Base-by-base conservation (phyloP, 2,888 invertebrate species). In the Andrena trimmerana region DNA sequence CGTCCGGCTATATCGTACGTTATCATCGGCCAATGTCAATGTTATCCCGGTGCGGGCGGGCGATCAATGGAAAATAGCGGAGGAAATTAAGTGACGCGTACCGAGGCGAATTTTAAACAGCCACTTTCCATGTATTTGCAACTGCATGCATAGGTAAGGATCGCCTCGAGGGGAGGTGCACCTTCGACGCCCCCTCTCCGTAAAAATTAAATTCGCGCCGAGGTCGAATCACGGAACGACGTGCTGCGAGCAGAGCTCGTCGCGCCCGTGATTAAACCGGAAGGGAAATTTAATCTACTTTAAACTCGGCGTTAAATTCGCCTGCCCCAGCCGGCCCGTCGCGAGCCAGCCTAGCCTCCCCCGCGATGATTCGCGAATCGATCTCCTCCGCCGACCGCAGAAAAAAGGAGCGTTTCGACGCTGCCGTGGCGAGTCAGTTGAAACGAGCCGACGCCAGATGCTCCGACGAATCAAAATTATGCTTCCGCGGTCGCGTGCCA, bases 261-360 rank as follows among this genome's bases (percentile, higher is more conserved):
- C 62, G 78, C 66, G 60, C 71, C 16, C 66, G 76, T 81, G 81
- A 87, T 87, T 85, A 87, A 87, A 83, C 72, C 85, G 75, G 74
- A 81, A 83, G 81, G 81, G 85, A 87, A 81, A 87, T 87, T 87
- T 87, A 87, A 87, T 87, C 81, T 78, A 87, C 85, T 85, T 75
- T 82, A 81, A 87, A 82, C 74, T 78, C 67, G 29, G 60, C 69
- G 77, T 69, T 75, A 83, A 75, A 85, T 83, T 78, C 78, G 60
- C 36, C 42, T 42, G 52, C 66, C 57, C 65, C 48, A 63, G 27
- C 50, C 24, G 48, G n/a, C 72, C 57, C 13, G 50, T 20, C 27
- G 27, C 36, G 33, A 59, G 16, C 2, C 52, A 67, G 31, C 27
- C 24, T 24, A 36, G 27, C 27, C 59, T n/a, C 69, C 42, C 57